phyloP scores from a whole-genome alignment of 2,113 vertebrate genomes.

The Eleginops maclovinus region DNA sequence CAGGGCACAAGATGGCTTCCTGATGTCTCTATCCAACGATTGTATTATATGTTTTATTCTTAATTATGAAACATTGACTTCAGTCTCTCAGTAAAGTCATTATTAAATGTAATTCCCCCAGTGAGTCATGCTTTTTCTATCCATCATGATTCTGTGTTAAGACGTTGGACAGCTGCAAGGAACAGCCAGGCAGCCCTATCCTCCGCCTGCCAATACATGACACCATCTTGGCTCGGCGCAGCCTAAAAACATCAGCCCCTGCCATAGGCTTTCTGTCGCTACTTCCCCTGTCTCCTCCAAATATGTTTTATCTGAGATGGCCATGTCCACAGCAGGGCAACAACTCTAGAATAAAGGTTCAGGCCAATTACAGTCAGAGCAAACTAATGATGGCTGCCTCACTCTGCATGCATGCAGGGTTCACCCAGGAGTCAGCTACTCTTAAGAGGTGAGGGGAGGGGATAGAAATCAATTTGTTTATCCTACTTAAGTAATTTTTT shows the following conservation, averaged over 20 bases:
- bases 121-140: constrained; percentile 32
- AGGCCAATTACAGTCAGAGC: constrained; percentile 47
- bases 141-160: constrained; percentile 42
- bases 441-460: background rate
- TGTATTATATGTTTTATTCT: background rate
- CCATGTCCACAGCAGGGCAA: constrained; percentile 37
- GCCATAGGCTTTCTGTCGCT: constrained; percentile 35
- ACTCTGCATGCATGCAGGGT: constrained; percentile 30
- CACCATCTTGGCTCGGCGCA: constrained; percentile 60
- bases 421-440: constrained; percentile 44
- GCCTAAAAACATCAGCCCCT: constrained; percentile 37
- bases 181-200: constrained; percentile 44
- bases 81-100: constrained; percentile 3
- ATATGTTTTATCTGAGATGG: constrained; percentile 36
- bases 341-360: constrained; percentile 33
- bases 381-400: constrained; percentile 51
- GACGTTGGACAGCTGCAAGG: constrained; percentile 45
- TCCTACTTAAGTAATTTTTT: constrained; percentile 1
- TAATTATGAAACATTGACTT: background rate
- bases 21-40: background rate
- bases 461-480: constrained; percentile 1
- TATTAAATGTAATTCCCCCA: constrained; percentile 16
- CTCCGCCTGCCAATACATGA: constrained; percentile 61
- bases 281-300: constrained; percentile 12
- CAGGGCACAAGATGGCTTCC: background rate